Base-by-base conservation (phyloP, 1,140 invertebrate genomes). In the Lepidurus apus region DNA sequence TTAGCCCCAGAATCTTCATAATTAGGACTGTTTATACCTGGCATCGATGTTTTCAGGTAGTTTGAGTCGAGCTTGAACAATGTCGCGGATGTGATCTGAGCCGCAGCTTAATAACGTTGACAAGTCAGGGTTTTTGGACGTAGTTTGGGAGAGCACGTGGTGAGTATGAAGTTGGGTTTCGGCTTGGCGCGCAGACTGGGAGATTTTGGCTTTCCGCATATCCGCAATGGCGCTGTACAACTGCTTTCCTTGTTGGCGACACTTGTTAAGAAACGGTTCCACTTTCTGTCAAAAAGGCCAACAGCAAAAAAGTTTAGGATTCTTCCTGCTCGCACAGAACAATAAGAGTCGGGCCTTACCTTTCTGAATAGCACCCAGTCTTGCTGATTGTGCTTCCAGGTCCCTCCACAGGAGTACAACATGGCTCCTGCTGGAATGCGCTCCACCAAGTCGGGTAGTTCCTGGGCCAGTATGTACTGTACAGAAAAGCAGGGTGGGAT, bases 301-400 rank as follows among this genome's bases (percentile, higher is more conserved):
- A 78, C 53, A 9, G 53, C 21, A 21, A 13, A 17, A 65, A 21
- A 65, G 13, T 65, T 65, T 65, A 65, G 21, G 53, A 65, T 21
- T 21, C 21, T 21, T 47, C 45, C 45, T 10, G 10, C 2, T 47
- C 17, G 5, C 7, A 65, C 53, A 65, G 43, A 77, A 21, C 42
- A 77, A 76, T 11, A 43, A 17, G 42, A 47, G 21, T 43, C 45
- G 26, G 42, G 53, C 17, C 44, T 24, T 74, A 79, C 78, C 78
- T 79, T 79, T 42, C 78, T 43, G 78, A 79, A 79, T 42, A 74
- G 43, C 73, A 79, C 75, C 78, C 78, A 79, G n/a, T 79, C 78
- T 43, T 79, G 43, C 78, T 79, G 78, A 74, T 79, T 79, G 74
- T 79, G 78, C 21, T 45, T 43, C 65, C 43, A 42, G 26, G 73